Percentiles rank a stretch among this genome's conserved stretches.
Conservation (phyloP, 2,113 vertebrate species). For the Platichthys stellatus region DNA sequence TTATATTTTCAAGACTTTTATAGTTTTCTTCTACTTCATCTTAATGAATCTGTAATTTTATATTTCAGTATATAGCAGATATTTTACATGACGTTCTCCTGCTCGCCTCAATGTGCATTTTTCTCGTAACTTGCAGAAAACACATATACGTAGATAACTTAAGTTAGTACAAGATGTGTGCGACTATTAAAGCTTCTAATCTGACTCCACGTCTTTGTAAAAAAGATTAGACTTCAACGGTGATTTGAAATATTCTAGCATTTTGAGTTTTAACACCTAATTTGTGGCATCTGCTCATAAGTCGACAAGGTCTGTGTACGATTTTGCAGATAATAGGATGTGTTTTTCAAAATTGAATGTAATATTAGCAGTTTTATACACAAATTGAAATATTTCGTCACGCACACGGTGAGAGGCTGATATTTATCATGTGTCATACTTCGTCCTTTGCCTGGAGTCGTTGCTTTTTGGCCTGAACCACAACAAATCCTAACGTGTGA, state of each 20-base stretch:
- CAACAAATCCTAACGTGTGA: constrained; percentile 32
- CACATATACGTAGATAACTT: not conserved
- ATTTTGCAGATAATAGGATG: not conserved
- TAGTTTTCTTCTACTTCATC: not conserved
- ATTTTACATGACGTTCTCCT: too few relatives aligned
- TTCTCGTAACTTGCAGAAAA: not conserved
- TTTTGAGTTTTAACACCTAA: not conserved
- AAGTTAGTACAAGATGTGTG: not conserved
- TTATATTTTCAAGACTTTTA: not conserved
- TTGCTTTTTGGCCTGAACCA: constrained; percentile 35
- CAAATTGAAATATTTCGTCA: not conserved
- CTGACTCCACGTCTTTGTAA: not conserved
- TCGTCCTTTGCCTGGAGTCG: not conserved
- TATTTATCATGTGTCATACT: not conserved
- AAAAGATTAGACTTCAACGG: not conserved
- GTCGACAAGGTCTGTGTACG: not conserved
- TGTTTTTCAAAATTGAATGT: not conserved
- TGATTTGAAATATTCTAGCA: not conserved
- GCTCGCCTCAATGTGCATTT: not conserved
- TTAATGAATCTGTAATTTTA: not conserved
- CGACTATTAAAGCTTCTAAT: not conserved
- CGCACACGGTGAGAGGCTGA: not conserved
- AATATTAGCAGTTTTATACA: not conserved
- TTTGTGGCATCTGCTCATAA: not conserved
- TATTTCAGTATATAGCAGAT: not conserved